Conservation (phyloP, 2,888 invertebrate genomes). For the Drosophila affinis region DNA sequence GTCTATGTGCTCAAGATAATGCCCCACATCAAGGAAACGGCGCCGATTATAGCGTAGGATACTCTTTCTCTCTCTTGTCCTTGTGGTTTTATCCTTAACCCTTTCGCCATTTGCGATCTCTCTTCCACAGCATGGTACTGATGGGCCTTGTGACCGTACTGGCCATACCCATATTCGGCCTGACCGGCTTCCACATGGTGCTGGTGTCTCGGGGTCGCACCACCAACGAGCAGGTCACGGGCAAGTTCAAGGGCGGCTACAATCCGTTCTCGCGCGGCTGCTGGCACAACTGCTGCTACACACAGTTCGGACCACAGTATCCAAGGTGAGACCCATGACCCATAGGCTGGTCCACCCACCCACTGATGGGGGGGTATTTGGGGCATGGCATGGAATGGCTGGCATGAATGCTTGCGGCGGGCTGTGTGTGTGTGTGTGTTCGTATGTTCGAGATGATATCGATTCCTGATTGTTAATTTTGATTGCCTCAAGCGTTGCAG, state of each 20-base stretch:
- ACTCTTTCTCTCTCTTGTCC: no score
- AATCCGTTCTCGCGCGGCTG: slow-evolving; percentile 99
- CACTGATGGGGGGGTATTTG: no score
- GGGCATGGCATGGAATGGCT: no score
- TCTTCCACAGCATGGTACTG: slow-evolving; percentile 89
- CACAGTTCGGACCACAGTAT: slow-evolving; percentile 98
- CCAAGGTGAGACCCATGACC: slow-evolving; percentile 89
- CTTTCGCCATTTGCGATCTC: neutral
- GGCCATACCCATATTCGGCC: slow-evolving; percentile 97
- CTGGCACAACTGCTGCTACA: slow-evolving; percentile 96
- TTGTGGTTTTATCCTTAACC: slow-evolving; percentile 3
- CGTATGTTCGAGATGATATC: neutral
- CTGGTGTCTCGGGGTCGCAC: slow-evolving; percentile 98
- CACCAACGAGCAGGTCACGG: slow-evolving; percentile 99
- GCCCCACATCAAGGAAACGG: slow-evolving; percentile 90
- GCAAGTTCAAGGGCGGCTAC: slow-evolving; percentile 98
- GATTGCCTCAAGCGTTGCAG: neutral
- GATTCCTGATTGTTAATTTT: neutral
- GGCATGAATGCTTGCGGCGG: no score
- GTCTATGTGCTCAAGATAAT: slow-evolving; percentile 95
- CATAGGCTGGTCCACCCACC: no score
- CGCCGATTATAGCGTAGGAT: slow-evolving; percentile 94
- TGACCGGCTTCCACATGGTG: slow-evolving; percentile 99
- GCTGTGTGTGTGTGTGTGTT: no score
- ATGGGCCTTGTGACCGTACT: slow-evolving; percentile 96